Conservation (phyloP, 2,797 vertebrate species). For the Sebastes vulpes region DNA sequence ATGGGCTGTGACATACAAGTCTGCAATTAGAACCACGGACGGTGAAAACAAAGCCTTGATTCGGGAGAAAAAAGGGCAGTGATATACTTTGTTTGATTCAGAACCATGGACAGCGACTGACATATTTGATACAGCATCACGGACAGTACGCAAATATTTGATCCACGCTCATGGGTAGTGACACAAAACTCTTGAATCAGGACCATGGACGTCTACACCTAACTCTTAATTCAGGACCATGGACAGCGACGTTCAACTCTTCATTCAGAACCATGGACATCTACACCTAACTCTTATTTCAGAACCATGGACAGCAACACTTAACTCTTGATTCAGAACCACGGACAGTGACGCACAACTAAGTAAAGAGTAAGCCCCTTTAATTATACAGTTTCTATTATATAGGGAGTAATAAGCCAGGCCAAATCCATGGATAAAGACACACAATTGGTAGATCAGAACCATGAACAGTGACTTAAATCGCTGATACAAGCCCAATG, state of each 20-base stretch:
- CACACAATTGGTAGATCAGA: neutral
- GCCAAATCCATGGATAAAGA: neutral
- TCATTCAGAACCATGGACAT: too few species aligned
- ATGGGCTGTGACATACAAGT: too few species aligned
- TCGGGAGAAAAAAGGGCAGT: too few species aligned
- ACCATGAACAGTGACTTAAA: neutral
- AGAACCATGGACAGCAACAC: fast-evolving
- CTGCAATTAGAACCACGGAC: fast-evolving
- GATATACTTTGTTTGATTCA: too few species aligned
- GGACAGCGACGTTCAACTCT: neutral
- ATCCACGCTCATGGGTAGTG: too few species aligned
- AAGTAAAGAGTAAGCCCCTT: neutral
- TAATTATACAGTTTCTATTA: neutral
- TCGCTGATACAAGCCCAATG: neutral
- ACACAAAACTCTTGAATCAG: too few species aligned
- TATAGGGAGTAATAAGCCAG: neutral
- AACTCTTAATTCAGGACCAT: too few species aligned
- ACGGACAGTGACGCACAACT: neutral
- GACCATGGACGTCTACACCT: too few species aligned
- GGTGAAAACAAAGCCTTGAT: too few species aligned
- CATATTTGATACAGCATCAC: too few species aligned
- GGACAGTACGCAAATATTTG: too few species aligned
- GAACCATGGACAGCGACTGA: too few species aligned
- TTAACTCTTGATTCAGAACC: neutral
- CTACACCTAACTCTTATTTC: fast-evolving